phyloP scores from a whole-genome alignment of 2,797 vertebrate genomes.

The Paedocypris micromegethes region DNA sequence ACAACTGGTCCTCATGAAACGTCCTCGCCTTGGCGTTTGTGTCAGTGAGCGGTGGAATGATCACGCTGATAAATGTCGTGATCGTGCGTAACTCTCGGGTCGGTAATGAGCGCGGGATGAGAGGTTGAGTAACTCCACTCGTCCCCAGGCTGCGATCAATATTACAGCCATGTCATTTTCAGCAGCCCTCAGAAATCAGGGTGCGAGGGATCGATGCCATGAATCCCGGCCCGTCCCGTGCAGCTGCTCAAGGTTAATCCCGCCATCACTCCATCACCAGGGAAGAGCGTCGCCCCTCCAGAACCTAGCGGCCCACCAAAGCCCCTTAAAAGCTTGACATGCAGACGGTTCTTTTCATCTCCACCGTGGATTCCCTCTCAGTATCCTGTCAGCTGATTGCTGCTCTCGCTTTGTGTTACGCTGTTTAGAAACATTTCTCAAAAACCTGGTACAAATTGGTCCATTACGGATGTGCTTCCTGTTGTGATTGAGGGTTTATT shows the following conservation, averaged over 20 bases:
- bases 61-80: conserved; percentile 21
- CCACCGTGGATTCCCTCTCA: conserved; percentile 2
- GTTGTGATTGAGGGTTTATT: conserved; percentile 18
- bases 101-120: conserved; percentile 29
- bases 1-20: too few relatives aligned
- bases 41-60: conserved; percentile 14
- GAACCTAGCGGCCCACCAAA: conserved; percentile 28
- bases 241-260: conserved; percentile 45
- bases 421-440: conserved; percentile 27
- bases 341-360: conserved; percentile 36
- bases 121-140: conserved; percentile 23
- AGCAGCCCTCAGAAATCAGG: conserved; percentile 42
- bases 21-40: conserved; percentile 1
- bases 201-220: conserved; percentile 45
- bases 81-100: conserved; percentile 35
- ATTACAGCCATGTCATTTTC: conserved; percentile 41
- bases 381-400: conserved; percentile 21
- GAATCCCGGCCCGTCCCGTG: conserved; percentile 40
- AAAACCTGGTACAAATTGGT: conserved; percentile 29
- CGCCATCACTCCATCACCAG: conserved; percentile 25
- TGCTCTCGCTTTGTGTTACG: conserved; percentile 22
- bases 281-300: conserved; percentile 8
- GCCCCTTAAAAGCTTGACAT: conserved; percentile 38
- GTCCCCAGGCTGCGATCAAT: conserved; percentile 41
- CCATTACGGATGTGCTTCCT: conserved; percentile 11